Evolutionary conservation across 2,113 vertebrate genomes (phyloP).

Genomic region (Ursus arctos): DNA sequence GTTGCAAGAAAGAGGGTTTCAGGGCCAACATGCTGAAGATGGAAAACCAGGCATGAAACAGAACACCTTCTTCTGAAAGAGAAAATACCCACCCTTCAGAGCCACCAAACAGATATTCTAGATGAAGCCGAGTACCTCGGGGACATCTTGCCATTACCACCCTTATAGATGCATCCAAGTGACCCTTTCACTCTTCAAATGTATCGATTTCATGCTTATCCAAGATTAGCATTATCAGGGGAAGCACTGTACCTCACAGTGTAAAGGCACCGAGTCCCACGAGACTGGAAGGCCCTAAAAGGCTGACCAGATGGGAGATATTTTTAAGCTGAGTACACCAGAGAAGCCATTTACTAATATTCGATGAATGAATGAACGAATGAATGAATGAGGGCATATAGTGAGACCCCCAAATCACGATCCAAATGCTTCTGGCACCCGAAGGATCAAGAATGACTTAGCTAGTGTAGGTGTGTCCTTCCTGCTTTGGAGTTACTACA

Average conservation of each 20-base stretch:
- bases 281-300: background rate
- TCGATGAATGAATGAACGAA: slow-evolving; percentile 3
- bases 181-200: background rate
- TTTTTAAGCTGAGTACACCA: slow-evolving; percentile 17
- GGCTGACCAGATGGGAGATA: background rate
- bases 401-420: slow-evolving; percentile 20
- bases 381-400: background rate
- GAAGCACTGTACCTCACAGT: background rate
- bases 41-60: background rate
- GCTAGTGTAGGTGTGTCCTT: background rate
- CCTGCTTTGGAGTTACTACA: background rate
- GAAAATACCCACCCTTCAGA: slow-evolving; percentile 10
- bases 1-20: background rate
- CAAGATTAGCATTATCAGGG: background rate
- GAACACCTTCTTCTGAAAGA: background rate
- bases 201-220: background rate
- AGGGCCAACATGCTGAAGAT: background rate
- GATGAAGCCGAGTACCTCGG: background rate
- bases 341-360: background rate
- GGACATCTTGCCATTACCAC: background rate
- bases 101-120: background rate
- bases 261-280: background rate
- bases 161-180: background rate
- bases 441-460: background rate
- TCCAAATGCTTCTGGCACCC: background rate